phyloP scores from a whole-genome alignment of 2,797 vertebrate genomes.

The Coccyzus lansbergi region DNA sequence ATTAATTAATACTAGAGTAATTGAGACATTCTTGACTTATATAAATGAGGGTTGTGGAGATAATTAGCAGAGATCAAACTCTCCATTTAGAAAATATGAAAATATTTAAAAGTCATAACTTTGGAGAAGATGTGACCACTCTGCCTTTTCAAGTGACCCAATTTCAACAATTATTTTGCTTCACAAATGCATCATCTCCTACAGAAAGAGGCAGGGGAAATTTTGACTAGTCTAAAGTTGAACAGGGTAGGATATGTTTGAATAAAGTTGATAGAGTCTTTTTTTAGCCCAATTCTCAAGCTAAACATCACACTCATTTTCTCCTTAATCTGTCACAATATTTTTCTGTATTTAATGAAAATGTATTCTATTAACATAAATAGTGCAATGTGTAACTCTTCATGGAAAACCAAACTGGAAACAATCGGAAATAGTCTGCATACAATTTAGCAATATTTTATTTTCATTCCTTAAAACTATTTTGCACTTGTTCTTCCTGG shows the following conservation, averaged over 20 bases:
- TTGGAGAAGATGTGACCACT: neutral
- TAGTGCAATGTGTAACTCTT: neutral
- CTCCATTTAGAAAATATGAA: neutral
- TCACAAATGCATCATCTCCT: neutral
- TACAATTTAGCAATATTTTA: neutral
- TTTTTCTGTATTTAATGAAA: neutral
- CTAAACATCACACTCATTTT: neutral
- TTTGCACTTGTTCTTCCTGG: slow-evolving; percentile 24
- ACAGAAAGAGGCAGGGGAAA: neutral
- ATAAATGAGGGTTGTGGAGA: neutral
- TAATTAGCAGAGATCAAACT: neutral
- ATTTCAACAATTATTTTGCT: neutral
- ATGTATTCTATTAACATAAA: neutral
- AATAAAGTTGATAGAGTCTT: neutral
- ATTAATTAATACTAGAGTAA: neutral
- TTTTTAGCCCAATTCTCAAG: neutral
- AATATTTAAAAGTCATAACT: neutral
- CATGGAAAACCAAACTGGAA: neutral
- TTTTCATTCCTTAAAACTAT: neutral
- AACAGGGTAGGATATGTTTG: neutral
- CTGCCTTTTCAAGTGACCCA: neutral
- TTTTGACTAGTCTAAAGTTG: neutral
- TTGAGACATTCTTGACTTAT: neutral
- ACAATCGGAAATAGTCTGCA: neutral
- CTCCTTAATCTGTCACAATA: neutral